Evolutionary conservation across 2,888 invertebrate genomes (phyloP).

Genomic region (Nasonovia ribisnigri): DNA sequence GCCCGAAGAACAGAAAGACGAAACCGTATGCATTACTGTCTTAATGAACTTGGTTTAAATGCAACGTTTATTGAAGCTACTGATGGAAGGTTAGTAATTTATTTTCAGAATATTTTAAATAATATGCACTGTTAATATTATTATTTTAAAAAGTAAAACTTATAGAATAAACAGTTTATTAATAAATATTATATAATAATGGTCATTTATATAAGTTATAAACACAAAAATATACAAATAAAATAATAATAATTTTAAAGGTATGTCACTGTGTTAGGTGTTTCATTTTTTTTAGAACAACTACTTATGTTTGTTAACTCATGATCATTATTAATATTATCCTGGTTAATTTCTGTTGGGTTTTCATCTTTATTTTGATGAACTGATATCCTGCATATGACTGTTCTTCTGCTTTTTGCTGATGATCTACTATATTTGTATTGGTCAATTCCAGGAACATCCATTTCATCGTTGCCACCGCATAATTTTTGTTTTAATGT

Average conservation of each 20-base stretch:
- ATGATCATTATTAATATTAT: constrained; percentile 3
- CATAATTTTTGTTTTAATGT: constrained; percentile 45
- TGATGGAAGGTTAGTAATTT: constrained; percentile 83
- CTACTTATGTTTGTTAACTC: constrained; percentile 27
- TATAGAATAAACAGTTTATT: constrained; percentile 10
- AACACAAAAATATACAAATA: constrained; percentile 31
- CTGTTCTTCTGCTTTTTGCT: constrained; percentile 55
- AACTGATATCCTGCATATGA: constrained; percentile 58
- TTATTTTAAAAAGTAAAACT: not conserved
- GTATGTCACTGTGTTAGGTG: constrained; percentile 33
- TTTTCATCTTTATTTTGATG: constrained; percentile 31
- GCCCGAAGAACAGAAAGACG: constrained; percentile 84
- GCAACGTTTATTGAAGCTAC: constrained; percentile 84
- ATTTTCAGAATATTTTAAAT: not conserved
- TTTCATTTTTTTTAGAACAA: constrained; percentile 35
- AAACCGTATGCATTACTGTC: constrained; percentile 82
- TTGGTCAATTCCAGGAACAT: constrained; percentile 18
- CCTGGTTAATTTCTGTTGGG: constrained; percentile 20
- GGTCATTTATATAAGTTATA: not conserved
- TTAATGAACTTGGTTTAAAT: constrained; percentile 86
- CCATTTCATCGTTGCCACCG: constrained; percentile 7
- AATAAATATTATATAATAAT: constrained; percentile 11
- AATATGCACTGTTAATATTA: not conserved
- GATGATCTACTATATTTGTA: constrained; percentile 59
- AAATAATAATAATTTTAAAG: constrained; percentile 12